Evolutionary conservation across 2,113 vertebrate genomes (phyloP).

Genomic region (Pteropus alecto): DNA sequence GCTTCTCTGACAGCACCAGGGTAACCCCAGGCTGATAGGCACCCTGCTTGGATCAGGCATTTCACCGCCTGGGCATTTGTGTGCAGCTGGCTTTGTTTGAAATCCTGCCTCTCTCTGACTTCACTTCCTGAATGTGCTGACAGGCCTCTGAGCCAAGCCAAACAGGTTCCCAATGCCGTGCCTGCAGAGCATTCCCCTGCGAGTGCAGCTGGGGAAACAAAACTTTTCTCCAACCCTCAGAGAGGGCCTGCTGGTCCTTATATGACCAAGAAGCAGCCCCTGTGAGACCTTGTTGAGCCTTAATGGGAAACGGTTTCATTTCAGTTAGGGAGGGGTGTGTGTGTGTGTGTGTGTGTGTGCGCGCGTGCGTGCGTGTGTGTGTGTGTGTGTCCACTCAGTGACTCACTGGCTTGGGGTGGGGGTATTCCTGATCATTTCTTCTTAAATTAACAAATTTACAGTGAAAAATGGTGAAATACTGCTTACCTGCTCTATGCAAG

Average conservation of each 20-base stretch:
- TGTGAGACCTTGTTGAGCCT: constrained; percentile 58
- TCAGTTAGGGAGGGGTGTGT: neutral
- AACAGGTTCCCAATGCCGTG: constrained; percentile 85
- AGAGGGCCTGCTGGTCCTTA: constrained; percentile 72
- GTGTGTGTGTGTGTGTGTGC: neutral
- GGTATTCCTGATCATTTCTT: neutral
- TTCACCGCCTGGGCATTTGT: constrained; percentile 79
- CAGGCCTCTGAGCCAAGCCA: constrained; percentile 84
- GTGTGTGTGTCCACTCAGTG: neutral
- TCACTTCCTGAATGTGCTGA: constrained; percentile 87
- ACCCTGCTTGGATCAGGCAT: constrained; percentile 75
- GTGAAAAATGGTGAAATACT: constrained; percentile 1
- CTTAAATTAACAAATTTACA: constrained; percentile 36
- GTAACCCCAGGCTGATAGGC: constrained; percentile 48
- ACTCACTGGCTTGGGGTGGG: neutral
- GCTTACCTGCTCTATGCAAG: neutral
- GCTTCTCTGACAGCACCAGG: constrained; percentile 18
- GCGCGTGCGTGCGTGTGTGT: neutral
- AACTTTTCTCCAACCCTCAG: constrained; percentile 77
- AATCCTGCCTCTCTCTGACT: constrained; percentile 84
- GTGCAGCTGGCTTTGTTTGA: constrained; percentile 80
- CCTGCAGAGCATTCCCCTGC: constrained; percentile 84
- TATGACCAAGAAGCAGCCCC: constrained; percentile 68
- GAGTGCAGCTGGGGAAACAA: constrained; percentile 85
- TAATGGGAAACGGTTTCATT: constrained; percentile 65